Base-by-base conservation (phyloP, 2,797 vertebrate species). In the Sebastes kiyomatsui region DNA sequence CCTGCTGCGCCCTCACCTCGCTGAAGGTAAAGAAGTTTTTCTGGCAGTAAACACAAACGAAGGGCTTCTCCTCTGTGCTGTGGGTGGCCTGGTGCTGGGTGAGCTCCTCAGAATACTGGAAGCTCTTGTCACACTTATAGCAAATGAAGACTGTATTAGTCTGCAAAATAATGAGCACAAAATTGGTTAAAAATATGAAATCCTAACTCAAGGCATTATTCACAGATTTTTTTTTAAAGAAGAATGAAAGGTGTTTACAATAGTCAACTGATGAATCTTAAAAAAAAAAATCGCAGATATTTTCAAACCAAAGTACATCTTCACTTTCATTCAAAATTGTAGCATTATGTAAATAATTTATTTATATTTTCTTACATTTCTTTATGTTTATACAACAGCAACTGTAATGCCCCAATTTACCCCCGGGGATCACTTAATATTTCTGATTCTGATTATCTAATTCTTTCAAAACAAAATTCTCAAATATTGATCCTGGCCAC, bases 141-240 rank as follows among this genome's bases (percentile, higher is more conserved):
- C 97, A 97, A 69, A 95, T 94, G 88, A 97, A 97, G 33, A 96
- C 87, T 6, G 93, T 96, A 82, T 96, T 90, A 13, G 86, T 89
- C 94, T 96, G 88, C 27, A 80, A 77, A 80, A 78, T 10, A 0
- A 77, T 16, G 18, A 25, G 10, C 27, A 30, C 5, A 76, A 54
- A 69, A 12, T 1, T 5, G 2, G 9, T 42, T 65, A 3, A 18
- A 71, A 62, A 74, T 28, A 64, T 13, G 3, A 70, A 75, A 72
- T 54, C 2, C 1, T 8, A 60, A 61, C 22, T 20, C 7, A n/a
- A 46, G 7, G 3, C 30, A 56, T 28, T 25, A 28, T 3, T 54
- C 12, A 55, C 2, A 11, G 18, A 1, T 32, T 18, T 16, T 46
- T 20, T n/a, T 61, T 33, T 18, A 6, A 20, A 28, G 4, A 28